A percentile compares a stretch with the other conserved stretches of the same genome.
Conservation (phyloP, 2,113 vertebrate genomes). For the Pleuronectes platessa region DNA sequence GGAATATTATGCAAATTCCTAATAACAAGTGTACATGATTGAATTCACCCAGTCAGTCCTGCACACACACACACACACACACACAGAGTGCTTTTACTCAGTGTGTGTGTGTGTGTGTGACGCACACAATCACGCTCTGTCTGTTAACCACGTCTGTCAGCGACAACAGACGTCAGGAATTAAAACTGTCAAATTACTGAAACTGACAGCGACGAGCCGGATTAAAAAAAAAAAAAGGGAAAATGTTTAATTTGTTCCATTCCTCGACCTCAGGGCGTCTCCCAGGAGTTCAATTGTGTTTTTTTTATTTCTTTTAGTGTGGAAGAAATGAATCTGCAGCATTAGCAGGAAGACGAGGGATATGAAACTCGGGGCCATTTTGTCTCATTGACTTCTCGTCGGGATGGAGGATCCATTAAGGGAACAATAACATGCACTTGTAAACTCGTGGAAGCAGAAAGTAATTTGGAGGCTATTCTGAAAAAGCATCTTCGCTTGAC, state of each 20-base stretch:
- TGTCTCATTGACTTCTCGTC: constrained; percentile 46
- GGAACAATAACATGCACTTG: constrained; percentile 66
- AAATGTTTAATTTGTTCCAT: constrained; percentile 57
- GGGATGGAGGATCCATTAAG: constrained; percentile 64
- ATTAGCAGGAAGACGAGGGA: background rate
- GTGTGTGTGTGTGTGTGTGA: constrained; percentile 5
- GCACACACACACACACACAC: background rate
- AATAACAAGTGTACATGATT: constrained; percentile 78
- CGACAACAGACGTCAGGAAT: constrained; percentile 37
- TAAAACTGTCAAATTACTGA: constrained; percentile 50
- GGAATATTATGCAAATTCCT: constrained; percentile 78
- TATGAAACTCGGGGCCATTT: constrained; percentile 49
- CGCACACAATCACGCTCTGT: constrained; percentile 12
- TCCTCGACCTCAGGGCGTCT: constrained; percentile 48
- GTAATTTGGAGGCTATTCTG: constrained; percentile 67
- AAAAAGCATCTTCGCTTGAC: constrained; percentile 58
- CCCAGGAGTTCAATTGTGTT: constrained; percentile 55
- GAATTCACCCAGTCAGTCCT: constrained; percentile 66
- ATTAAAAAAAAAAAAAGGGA: constrained; percentile 24
- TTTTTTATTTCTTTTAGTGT: constrained; percentile 35
- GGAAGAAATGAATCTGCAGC: constrained; percentile 50
- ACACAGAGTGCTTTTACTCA: background rate
- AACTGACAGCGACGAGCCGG: constrained; percentile 8
- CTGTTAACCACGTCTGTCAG: constrained; percentile 53
- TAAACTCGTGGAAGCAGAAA: constrained; percentile 65